Evolutionary conservation across 2,113 vertebrate genomes (phyloP), one percentile per base, ranked within the genome.

Genomic region (Jacana jacana): DNA sequence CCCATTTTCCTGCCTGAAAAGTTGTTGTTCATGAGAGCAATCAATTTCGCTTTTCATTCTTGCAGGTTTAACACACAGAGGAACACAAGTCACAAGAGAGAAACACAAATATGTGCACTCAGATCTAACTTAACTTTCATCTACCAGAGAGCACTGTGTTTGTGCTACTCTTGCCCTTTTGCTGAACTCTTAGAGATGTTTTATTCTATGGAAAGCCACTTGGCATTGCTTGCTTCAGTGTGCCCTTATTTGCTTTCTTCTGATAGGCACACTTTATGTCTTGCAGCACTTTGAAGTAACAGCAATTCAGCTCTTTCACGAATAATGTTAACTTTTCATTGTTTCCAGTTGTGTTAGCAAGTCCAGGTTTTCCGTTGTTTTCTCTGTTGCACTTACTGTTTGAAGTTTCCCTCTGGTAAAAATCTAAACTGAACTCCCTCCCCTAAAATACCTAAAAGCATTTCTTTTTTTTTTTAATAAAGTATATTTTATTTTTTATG

Each of bases 141-240:
- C 90, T 95, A n/a, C 52, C 46, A 73, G 61, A 79, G 15, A 81
- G 7, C 27, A 30, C 14, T 19, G 18, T 33, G 49, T 31, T 91
- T 57, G 65, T 89, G 46, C 88, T 81, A 52, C n/a, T 66, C n/a
- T 75, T 97, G 81, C n/a, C 91, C 71, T 94, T 96, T 93, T 6
- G 28, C 35, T 95, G 91, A 97, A 95, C 81, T 89, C 76, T 81
- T 11, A 46, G 46, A 52, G 20, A 52, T 60, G 20, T 63, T 92
- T 94, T 84, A 40, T 91, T 66, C 88, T 90, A 64, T 78, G 57
- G 71, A 44, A 96, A 89, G 15, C 23, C 25, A 10, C 77, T 86
- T 71, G 42, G 33, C 71, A 80, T 75, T 76, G 35, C 44, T 86
- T 78, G 42, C 27, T 81, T 79, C 49, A 51, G 7, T 72, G 37